phyloP scores from a whole-genome alignment of 2,797 vertebrate genomes.

The Tachyglossus aculeatus region DNA sequence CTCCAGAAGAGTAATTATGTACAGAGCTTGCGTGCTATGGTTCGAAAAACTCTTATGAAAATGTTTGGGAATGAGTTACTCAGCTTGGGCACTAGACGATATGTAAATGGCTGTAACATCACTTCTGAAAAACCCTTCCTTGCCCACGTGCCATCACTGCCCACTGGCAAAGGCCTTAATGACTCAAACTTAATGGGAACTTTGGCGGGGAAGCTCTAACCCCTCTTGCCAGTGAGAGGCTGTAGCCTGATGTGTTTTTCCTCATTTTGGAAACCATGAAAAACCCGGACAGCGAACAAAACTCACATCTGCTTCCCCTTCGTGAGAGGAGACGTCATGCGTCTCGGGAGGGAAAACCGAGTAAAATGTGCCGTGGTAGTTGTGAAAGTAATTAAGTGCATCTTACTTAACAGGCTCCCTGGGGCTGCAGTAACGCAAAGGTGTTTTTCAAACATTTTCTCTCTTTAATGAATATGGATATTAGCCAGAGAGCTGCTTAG shows the following conservation, averaged over 20 bases:
- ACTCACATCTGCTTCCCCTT: not conserved
- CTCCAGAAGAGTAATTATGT: slow-evolving; percentile 57
- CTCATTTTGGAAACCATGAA: too few relatives aligned
- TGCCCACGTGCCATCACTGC: not conserved
- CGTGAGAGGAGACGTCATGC: slow-evolving; percentile 10
- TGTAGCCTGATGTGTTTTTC: too few relatives aligned
- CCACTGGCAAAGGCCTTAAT: too few relatives aligned
- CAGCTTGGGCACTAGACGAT: not conserved
- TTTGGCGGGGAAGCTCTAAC: too few relatives aligned
- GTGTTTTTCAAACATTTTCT: slow-evolving; percentile 33
- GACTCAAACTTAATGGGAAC: too few relatives aligned
- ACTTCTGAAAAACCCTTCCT: not conserved
- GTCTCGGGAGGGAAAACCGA: slow-evolving; percentile 45
- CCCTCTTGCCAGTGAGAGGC: too few relatives aligned
- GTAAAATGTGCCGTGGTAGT: slow-evolving; percentile 49
- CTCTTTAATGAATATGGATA: slow-evolving; percentile 52
- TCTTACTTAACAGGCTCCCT: slow-evolving; percentile 61
- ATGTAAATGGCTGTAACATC: too few relatives aligned
- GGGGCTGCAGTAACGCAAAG: slow-evolving; percentile 57
- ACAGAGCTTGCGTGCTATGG: slow-evolving; percentile 41
- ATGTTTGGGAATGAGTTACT: not conserved
- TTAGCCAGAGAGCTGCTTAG: not conserved
- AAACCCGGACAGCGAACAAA: not conserved
- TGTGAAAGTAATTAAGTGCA: slow-evolving; percentile 63
- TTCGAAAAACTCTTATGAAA: slow-evolving; percentile 39